Evolutionary conservation across 2,797 vertebrate genomes (phyloP).

Genomic region (Lepus oiostolus): DNA sequence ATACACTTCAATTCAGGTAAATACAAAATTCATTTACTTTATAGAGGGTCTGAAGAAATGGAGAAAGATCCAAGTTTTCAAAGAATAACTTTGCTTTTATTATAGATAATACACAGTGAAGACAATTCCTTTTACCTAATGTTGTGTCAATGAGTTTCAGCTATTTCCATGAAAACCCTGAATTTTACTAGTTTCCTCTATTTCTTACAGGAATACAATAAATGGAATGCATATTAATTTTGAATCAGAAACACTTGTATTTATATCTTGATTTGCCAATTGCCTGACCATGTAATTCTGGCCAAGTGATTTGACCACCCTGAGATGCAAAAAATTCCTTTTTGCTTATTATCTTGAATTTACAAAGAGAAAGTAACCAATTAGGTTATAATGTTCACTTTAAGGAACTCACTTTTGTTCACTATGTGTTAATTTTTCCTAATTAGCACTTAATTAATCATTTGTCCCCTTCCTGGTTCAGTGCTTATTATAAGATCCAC

Average conservation of each 20-base stretch:
- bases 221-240: constrained; percentile 1
- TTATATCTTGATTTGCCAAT: constrained; percentile 15
- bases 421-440: constrained; percentile 31
- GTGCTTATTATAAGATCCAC: constrained; percentile 32
- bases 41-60: neutral
- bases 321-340: constrained; percentile 23
- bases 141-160: neutral
- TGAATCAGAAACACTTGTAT: neutral
- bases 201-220: neutral
- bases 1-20: neutral
- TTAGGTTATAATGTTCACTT: constrained; percentile 57
- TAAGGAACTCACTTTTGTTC: constrained; percentile 68
- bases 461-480: constrained; percentile 49
- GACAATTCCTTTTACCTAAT: neutral
- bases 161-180: neutral
- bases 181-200: neutral
- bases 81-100: neutral
- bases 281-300: constrained; percentile 41
- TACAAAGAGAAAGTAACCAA: constrained; percentile 2
- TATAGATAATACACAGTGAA: neutral
- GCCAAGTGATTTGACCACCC: neutral
- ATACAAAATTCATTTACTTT: neutral
- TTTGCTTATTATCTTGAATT: constrained; percentile 56
- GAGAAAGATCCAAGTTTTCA: neutral
- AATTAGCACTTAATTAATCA: constrained; percentile 41